These are phyloP conservation scores for Isurus oxyrinchus DNA, from an alignment of 2,113 vertebrate genomes.

Conservation along the genomic window DNA sequence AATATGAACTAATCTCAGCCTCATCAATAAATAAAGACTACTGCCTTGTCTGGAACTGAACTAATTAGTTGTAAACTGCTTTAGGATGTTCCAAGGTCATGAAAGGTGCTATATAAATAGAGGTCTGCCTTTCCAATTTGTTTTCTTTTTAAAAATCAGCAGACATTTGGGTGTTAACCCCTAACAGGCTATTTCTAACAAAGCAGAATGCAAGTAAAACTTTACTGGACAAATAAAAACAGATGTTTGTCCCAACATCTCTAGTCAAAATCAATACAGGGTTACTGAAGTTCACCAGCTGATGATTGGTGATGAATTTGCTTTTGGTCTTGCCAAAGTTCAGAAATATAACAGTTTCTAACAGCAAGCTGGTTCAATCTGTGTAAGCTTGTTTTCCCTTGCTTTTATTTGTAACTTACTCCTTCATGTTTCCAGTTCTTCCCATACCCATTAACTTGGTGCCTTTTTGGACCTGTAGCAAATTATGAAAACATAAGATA, in stretches of 20 bases:
- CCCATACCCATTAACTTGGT: background rate
- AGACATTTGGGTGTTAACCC: background rate
- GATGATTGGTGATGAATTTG: background rate
- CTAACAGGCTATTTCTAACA: background rate
- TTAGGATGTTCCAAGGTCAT: background rate
- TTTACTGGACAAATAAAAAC: background rate
- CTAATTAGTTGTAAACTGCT: background rate
- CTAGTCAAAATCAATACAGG: background rate
- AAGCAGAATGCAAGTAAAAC: background rate
- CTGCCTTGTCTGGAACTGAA: background rate
- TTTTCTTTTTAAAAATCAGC: background rate
- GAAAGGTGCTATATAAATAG: background rate
- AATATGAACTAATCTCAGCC: background rate
- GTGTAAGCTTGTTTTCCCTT: background rate
- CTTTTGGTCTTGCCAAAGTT: background rate
- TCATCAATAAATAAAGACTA: background rate
- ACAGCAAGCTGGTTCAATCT: background rate
- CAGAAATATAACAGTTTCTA: background rate
- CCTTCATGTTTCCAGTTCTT: background rate
- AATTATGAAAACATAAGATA: background rate
- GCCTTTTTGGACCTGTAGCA: background rate
- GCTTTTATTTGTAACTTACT: background rate
- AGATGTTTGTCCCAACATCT: background rate
- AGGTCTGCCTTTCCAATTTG: background rate
- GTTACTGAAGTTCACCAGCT: background rate